Percentiles rank a stretch among this genome's conserved stretches.
Evolutionary conservation across 2,113 vertebrate genomes (phyloP).

Genomic region (Ardeotis arabs): DNA sequence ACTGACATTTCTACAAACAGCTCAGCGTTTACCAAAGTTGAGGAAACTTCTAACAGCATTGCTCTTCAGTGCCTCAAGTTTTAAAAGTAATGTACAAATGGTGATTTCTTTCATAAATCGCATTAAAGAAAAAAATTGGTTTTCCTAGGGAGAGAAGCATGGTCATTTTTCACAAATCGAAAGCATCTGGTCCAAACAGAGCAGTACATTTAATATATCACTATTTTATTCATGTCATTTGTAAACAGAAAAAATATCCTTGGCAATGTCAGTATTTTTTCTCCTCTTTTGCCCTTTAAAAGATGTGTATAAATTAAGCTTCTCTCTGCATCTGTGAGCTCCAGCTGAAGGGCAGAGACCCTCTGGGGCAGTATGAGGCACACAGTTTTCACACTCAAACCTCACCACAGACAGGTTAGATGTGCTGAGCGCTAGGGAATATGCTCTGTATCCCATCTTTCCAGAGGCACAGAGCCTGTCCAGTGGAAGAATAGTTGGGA

Average conservation of each 20-base stretch:
- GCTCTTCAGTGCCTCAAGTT: conserved; percentile 54
- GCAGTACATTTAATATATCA: conserved; percentile 57
- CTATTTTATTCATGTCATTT: conserved; percentile 60
- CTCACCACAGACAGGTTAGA: neutral
- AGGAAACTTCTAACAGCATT: conserved; percentile 68
- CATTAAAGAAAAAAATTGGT: conserved; percentile 59
- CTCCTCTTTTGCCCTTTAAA: conserved; percentile 54
- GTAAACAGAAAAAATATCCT: conserved; percentile 60
- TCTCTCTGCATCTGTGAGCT: neutral
- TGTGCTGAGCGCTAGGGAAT: neutral
- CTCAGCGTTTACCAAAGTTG: conserved; percentile 67
- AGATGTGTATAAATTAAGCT: conserved; percentile 30
- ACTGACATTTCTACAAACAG: conserved; percentile 74
- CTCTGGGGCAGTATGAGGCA: neutral
- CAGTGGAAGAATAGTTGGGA: neutral
- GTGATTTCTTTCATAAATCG: conserved; percentile 65
- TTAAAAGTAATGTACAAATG: conserved; percentile 63
- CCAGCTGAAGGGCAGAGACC: neutral
- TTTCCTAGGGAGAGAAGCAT: conserved; percentile 48
- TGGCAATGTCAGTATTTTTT: conserved; percentile 27
- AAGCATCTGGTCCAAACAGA: conserved; percentile 60
- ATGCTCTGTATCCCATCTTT: neutral
- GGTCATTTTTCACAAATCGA: conserved; percentile 64
- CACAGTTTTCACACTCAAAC: neutral
- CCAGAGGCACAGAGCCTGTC: neutral